Percentiles rank a stretch among this genome's conserved stretches.
These are phyloP conservation scores for Pseudobourletiella spinata DNA, from an alignment of 1,140 invertebrate species.

Conservation along the genomic window DNA sequence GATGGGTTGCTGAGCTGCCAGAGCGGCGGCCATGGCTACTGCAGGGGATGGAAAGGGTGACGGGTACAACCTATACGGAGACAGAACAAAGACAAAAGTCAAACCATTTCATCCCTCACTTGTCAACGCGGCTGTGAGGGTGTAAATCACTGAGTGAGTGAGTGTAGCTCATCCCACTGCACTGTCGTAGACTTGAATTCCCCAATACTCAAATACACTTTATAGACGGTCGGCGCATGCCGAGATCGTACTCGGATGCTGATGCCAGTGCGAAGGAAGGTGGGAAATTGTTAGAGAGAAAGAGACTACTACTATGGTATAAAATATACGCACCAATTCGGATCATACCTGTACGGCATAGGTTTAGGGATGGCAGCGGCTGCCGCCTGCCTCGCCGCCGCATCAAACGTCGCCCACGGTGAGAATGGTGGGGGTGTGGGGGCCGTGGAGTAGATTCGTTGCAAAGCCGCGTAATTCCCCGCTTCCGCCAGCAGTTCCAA, in stretches of 20 bases:
- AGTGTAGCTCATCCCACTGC: no score
- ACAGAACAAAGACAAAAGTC: no score
- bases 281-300: no score
- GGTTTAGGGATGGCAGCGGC: slow-evolving; percentile 71
- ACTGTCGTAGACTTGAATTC: no score
- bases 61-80: slow-evolving; percentile 47
- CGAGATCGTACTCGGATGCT: no score
- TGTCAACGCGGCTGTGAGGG: no score
- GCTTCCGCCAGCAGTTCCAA: slow-evolving; percentile 91
- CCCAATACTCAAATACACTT: no score
- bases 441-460: slow-evolving; percentile 56
- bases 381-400: slow-evolving; percentile 51
- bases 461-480: slow-evolving; percentile 92
- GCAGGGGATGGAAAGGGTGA: slow-evolving; percentile 43
- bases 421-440: slow-evolving; percentile 36
- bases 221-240: no score
- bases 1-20: slow-evolving; percentile 49
- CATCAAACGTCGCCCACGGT: slow-evolving; percentile 30
- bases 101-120: no score
- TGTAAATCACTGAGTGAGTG: no score
- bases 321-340: slow-evolving; percentile 19
- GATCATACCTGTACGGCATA: slow-evolving; percentile 59
- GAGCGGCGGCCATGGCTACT: slow-evolving; percentile 42
- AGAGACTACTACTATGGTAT: background rate
- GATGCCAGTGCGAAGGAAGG: no score